A percentile compares a stretch with the other conserved stretches of the same genome.
Evolutionary conservation across 2,797 vertebrate species (phyloP).

Genomic region (Anniella stebbinsi): DNA sequence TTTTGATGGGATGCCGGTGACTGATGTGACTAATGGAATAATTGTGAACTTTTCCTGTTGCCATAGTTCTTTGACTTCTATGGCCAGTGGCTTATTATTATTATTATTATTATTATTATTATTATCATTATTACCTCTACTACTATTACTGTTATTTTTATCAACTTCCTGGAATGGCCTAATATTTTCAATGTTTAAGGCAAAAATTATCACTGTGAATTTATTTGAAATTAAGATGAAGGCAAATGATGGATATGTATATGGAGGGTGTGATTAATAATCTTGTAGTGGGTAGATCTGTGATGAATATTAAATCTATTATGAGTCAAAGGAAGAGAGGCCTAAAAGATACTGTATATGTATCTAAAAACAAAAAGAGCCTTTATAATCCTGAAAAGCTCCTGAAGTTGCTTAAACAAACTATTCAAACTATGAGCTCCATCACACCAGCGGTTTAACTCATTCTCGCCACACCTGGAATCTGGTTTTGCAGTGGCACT

Average conservation of each 20-base stretch:
- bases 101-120: neutral
- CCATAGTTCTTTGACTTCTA: too few species aligned
- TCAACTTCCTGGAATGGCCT: neutral
- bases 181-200: neutral
- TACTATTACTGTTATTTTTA: neutral
- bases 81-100: too few species aligned
- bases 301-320: neutral
- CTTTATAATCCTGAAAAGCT: neutral
- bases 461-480: too few species aligned
- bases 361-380: neutral
- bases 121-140: neutral
- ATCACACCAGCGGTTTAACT: too few species aligned
- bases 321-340: neutral
- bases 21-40: too few species aligned
- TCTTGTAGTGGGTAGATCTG: neutral
- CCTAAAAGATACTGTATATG: neutral
- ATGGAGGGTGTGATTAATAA: neutral
- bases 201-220: neutral
- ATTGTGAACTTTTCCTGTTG: too few species aligned
- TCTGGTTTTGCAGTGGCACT: too few species aligned
- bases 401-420: constrained; percentile 2
- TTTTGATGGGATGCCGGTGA: too few species aligned
- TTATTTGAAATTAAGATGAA: neutral
- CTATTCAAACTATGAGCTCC: constrained; percentile 34
- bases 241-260: neutral